Conservation (phyloP, 30 jellyfish, hydroid and myxozoan species). For the Chrysaora quinquecirrha region DNA sequence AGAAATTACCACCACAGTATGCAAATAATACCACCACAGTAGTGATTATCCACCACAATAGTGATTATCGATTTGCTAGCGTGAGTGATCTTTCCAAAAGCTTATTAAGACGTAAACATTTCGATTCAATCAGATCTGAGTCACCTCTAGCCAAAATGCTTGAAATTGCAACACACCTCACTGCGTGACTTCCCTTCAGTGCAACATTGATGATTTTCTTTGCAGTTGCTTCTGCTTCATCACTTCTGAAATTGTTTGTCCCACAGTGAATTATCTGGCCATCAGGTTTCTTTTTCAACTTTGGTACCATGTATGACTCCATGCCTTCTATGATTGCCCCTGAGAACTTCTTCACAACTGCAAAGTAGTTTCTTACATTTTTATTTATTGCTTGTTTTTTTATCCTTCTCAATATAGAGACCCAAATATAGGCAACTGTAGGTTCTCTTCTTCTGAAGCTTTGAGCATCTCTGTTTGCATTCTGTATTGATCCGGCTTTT, state of each 20-base stretch:
- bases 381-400: conserved; percentile 16
- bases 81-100: neutral
- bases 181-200: neutral
- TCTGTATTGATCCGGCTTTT: too few relatives aligned
- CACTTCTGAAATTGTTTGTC: neutral
- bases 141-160: conserved; percentile 27
- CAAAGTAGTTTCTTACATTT: neutral
- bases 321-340: conserved; percentile 22
- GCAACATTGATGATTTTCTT: conserved; percentile 4
- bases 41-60: too few relatives aligned
- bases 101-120: neutral
- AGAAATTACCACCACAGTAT: too few relatives aligned
- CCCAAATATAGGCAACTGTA: conserved; percentile 4
- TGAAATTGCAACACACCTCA: conserved; percentile 18
- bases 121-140: neutral
- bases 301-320: conserved; percentile 15
- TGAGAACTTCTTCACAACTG: conserved; percentile 4
- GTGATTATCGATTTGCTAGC: too few relatives aligned
- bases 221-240: neutral
- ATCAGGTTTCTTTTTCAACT: conserved; percentile 6
- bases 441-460: conserved; percentile 1
- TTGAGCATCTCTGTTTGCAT: neutral
- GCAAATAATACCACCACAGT: too few relatives aligned
- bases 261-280: conserved; percentile 17
- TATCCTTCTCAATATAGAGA: conserved; percentile 1